Evolutionary conservation across 2,888 invertebrate species (phyloP).

Genomic region (Magallana nippona): DNA sequence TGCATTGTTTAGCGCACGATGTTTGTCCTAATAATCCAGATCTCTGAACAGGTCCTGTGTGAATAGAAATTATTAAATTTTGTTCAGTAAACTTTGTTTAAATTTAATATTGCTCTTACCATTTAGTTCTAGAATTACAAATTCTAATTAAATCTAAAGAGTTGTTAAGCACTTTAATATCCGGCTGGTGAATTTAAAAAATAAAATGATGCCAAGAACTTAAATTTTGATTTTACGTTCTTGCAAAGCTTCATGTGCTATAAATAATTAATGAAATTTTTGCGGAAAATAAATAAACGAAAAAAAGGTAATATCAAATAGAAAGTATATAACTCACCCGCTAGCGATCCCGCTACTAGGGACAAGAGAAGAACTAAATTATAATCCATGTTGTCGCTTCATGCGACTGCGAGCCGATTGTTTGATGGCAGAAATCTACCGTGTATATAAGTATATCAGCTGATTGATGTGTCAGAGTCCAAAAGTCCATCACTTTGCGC

Average conservation of each 20-base stretch:
- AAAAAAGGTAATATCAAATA: neutral
- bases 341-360: constrained; percentile 47
- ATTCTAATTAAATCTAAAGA: too few relatives aligned
- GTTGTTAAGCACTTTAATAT: too few relatives aligned
- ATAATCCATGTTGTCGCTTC: constrained; percentile 45
- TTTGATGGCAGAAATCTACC: constrained; percentile 14
- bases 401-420: neutral
- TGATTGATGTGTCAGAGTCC: constrained; percentile 37
- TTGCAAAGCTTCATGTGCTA: too few relatives aligned
- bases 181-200: too few relatives aligned
- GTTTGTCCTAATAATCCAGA: constrained; percentile 39
- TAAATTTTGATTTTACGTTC: too few relatives aligned
- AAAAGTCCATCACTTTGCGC: constrained; percentile 40
- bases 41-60: constrained; percentile 48
- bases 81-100: neutral
- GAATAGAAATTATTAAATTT: neutral
- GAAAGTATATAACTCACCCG: constrained; percentile 18
- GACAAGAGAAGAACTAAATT: constrained; percentile 45
- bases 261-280: too few relatives aligned
- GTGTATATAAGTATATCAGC: constrained; percentile 39
- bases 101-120: neutral
- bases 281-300: too few relatives aligned
- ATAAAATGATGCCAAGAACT: too few relatives aligned
- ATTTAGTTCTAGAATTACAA: too few relatives aligned
- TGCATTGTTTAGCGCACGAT: constrained; percentile 47